Evolutionary conservation across 2,888 invertebrate species (phyloP).

Genomic region (Teleogryllus oceanicus): DNA sequence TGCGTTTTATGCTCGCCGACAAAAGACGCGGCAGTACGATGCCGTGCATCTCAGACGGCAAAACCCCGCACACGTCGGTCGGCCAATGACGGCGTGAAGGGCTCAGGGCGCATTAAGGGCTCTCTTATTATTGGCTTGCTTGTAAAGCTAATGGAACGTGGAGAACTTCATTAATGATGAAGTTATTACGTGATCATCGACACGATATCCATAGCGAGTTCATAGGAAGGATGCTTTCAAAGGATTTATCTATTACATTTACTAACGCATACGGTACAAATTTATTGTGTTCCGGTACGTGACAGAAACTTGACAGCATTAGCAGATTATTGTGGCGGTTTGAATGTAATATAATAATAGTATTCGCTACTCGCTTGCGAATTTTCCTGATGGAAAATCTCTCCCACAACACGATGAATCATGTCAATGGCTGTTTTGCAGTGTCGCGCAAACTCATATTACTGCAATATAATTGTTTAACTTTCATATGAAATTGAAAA

Average conservation of each 20-base stretch:
- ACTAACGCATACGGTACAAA: neutral
- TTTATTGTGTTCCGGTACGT: too few species aligned
- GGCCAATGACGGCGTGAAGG: neutral
- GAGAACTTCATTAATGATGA: neutral
- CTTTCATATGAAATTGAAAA: too few species aligned
- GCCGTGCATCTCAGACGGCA: too few species aligned
- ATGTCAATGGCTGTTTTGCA: too few species aligned
- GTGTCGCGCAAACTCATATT: too few species aligned
- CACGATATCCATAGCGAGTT: neutral
- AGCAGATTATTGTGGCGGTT: too few species aligned
- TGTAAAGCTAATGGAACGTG: constrained; percentile 18
- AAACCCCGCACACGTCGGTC: neutral
- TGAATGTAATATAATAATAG: too few species aligned
- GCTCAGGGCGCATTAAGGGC: neutral
- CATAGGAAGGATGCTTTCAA: neutral
- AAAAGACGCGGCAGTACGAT: neutral
- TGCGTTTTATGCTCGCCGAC: neutral
- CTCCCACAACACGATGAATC: too few species aligned
- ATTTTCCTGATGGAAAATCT: too few species aligned
- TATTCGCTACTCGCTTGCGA: too few species aligned
- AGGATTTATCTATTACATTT: neutral
- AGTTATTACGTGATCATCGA: neutral
- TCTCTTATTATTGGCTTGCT: neutral
- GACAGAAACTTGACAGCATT: too few species aligned
- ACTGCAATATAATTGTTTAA: too few species aligned